Evolutionary conservation across 2,797 vertebrate species (phyloP), one percentile per base, ranked within the genome.

Genomic region (Cyprinella venusta): DNA sequence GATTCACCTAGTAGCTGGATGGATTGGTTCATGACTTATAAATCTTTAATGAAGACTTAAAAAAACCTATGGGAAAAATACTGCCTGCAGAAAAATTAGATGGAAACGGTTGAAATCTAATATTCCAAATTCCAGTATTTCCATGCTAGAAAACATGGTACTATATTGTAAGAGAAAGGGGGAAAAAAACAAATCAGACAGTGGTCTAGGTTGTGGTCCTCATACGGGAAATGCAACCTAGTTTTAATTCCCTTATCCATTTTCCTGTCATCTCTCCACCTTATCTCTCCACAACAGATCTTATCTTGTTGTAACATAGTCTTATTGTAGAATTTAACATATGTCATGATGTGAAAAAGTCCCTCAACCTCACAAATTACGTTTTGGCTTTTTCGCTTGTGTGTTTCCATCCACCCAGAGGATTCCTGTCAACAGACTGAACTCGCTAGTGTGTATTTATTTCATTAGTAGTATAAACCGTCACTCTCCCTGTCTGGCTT

Each of bases 401-500:
- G 89, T 91, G 91, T 86, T 90, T 76, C 50, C 83, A 87, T 90
- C 85, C 87, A 90, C 91, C 90, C 91, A 88, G 48, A 84, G 84
- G 83, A 77, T 74, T 92, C 92, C 92, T 92, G 90, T 91, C 88
- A 85, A 79, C 80, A 80, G 91, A 87, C 89, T 79, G 87, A 79
- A 87, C 87, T 90, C 86, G 84, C 91, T 88, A 89, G 90, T 91
- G 92, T 91, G 87, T 91, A 90, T 90, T 91, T 90, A 87, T 90
- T 94, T 94, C 90, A 93, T 93, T 92, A 92, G 90, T 89, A 88
- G 74, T 65, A 76, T 50, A 38, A 91, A 91, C 90, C 92, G 94
- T 92, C 89, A 86, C 92, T 93, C 93, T 82, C 86, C 92, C 54
- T 19, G 36, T 77, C 64, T 78, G 65, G 82, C 65, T 70, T 70